Evolutionary conservation across 2,113 vertebrate genomes (phyloP), one percentile per base, ranked within the genome.

Genomic region (Aptenodytes patagonicus): DNA sequence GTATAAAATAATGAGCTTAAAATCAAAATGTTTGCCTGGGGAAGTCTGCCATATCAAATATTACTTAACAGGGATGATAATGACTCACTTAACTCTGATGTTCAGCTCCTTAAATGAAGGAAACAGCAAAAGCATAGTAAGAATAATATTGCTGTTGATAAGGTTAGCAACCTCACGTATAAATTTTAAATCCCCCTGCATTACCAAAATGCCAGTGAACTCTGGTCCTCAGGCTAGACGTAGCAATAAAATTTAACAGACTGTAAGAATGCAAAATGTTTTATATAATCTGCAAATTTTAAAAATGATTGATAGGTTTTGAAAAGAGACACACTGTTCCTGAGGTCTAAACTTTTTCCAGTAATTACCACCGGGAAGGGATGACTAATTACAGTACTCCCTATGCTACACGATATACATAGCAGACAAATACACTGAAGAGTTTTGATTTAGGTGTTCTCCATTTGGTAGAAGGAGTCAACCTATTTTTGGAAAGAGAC

Each of bases 401-500:
- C n/a, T 73, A 80, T 68, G 71, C 66, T 66, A 40, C 77, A 80
- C 0, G 9, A 83, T 88, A 75, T 88, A 93, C 51, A 62, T 93
- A 91, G 87, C 91, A 97, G 94, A 88, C 87, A 95, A 89, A 94
- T 87, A 95, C 72, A 77, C 62, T 87, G 51, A 82, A 70, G 61
- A 82, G 82, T 94, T 96, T 88, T 97, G 70, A 95, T 96, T 90
- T 95, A 82, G 65, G 47, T 96, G 64, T 78, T 95, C 94, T 95
- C 64, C 60, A 73, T 93, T 91, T 95, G 77, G 78, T 90, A 90
- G 83, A 96, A 90, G 87, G 66, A 87, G 70, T 91, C 91, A 84
- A 82, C 17, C 82, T 96, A 93, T 96, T 95, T 97, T 96, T 95
- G 87, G 93, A 95, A 95, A 87, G 49, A 93, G 46, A 96, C 76